Evolutionary conservation across 2,888 invertebrate genomes (phyloP), one percentile per base, ranked within the genome.

Genomic region (Achlya flavicornis): DNA sequence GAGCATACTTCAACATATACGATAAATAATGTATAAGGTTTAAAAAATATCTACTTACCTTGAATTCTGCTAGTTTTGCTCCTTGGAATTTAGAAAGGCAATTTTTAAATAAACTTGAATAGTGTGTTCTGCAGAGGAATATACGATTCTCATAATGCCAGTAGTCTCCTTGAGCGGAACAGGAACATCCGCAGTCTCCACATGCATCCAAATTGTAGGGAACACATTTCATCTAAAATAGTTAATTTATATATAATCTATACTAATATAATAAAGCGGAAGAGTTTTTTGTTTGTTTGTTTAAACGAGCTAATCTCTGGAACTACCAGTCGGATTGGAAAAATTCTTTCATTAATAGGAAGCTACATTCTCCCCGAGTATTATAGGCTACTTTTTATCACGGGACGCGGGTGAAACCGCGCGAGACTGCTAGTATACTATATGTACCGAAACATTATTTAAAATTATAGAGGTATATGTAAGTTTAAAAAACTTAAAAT

Each of bases 131-230:
- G 76, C 94, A 94, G 12, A 94, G 79, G 68, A 90, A 94, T 63
- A 93, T 81, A 70, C 89, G 84, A 70, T 94, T 88, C 73, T 94
- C 94, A 71, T 86, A 94, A 66, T 94, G 94, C 93, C 95, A 95
- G 72, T 95, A 95, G 77, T 95, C 95, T 1, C 95, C 95, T 68
- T 94, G 93, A 3, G 85, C 85, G 0, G 92, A 91, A 68, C 94
- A 94, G 0, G 87, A 90, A 66, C 91, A 90, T 0, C 89, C 90
- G 63, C 94, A 94, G 1, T 73, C 80, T n/a, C 84, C 90, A 71
- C 94, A 94, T 5, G 83, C 75, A 62, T 94, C 94, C 77, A 93
- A 82, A 70, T 94, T 94, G 74, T 92, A 93, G 0, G 94, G 93
- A 1, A 94, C 91, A 67, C 94, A 94, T 86, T 94, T 93, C 67